phyloP scores from a whole-genome alignment of 2,888 invertebrate genomes.

The Graphium colonna region DNA sequence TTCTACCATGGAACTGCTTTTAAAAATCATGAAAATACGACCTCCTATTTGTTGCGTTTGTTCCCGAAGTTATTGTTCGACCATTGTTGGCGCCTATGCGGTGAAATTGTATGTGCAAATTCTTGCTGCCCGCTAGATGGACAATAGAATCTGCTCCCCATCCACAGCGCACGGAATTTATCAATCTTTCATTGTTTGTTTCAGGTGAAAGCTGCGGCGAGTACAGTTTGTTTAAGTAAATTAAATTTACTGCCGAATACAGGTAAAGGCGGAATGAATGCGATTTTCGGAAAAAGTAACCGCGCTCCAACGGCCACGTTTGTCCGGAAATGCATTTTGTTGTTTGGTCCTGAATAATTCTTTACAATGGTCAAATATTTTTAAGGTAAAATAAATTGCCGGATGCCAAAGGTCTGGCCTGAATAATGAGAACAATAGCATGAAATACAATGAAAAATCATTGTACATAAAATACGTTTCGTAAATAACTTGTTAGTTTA shows the following conservation, averaged over 20 bases:
- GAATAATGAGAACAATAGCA: too few relatives aligned
- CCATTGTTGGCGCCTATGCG: conserved; percentile 16
- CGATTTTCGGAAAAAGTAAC: too few relatives aligned
- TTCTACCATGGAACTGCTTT: conserved; percentile 32
- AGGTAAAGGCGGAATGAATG: conserved; percentile 14
- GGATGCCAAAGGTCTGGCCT: not conserved
- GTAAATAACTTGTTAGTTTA: too few relatives aligned
- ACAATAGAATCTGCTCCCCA: conserved; percentile 20
- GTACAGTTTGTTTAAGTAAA: conserved; percentile 20
- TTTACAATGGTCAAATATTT: too few relatives aligned
- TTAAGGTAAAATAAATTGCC: not conserved
- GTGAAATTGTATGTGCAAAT: conserved; percentile 16
- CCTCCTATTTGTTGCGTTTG: conserved; percentile 25
- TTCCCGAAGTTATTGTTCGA: conserved; percentile 28
- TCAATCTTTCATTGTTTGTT: conserved; percentile 20
- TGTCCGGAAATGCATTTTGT: not conserved
- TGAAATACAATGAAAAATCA: too few relatives aligned
- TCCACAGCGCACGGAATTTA: conserved; percentile 15
- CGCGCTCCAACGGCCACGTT: not conserved
- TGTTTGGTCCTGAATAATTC: too few relatives aligned
- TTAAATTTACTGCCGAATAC: conserved; percentile 18
- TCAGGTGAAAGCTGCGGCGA: conserved; percentile 15
- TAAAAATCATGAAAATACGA: conserved; percentile 29
- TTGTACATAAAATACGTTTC: too few relatives aligned
- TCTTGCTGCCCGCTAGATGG: conserved; percentile 14